phyloP scores from a whole-genome alignment of 2,113 vertebrate genomes.

The Atherinomorus stipes region DNA sequence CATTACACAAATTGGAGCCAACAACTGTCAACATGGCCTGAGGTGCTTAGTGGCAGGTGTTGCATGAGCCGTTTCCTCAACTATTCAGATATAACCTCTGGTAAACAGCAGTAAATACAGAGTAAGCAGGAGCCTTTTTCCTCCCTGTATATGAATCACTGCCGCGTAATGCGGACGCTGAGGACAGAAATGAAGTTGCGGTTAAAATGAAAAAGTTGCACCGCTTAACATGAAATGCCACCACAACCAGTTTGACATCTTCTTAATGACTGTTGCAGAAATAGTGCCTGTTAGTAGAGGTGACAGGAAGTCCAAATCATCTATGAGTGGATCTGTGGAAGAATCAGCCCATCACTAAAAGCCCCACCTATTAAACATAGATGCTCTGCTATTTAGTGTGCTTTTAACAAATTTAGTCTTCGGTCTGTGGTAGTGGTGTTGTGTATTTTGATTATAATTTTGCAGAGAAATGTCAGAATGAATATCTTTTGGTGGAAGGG shows the following conservation, averaged over 20 bases:
- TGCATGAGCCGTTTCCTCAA: slow-evolving; percentile 49
- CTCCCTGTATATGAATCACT: slow-evolving; percentile 32
- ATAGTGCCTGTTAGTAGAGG: slow-evolving; percentile 37
- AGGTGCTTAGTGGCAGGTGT: slow-evolving; percentile 63
- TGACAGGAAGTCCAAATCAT: slow-evolving; percentile 36
- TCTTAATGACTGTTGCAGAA: slow-evolving; percentile 48
- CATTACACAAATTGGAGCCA: slow-evolving; percentile 56
- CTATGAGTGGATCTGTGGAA: slow-evolving; percentile 16
- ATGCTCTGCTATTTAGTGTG: slow-evolving; percentile 8
- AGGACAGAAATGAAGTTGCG: slow-evolving; percentile 21
- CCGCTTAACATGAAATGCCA: slow-evolving; percentile 35
- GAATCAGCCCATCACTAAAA: slow-evolving; percentile 23
- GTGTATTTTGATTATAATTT: slow-evolving; percentile 28
- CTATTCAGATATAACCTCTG: slow-evolving; percentile 37
- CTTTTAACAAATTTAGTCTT: slow-evolving; percentile 16
- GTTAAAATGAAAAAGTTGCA: slow-evolving; percentile 27
- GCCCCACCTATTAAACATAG: slow-evolving; percentile 10
- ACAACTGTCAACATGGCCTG: slow-evolving; percentile 61
- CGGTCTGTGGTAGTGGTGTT: slow-evolving; percentile 19
- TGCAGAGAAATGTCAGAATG: background rate
- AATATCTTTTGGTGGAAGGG: slow-evolving; percentile 17
- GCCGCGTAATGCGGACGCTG: slow-evolving; percentile 15
- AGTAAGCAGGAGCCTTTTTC: background rate
- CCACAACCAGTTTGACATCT: slow-evolving; percentile 55
- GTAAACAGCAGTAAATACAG: slow-evolving; percentile 54